Evolutionary conservation across 2,888 invertebrate genomes (phyloP).

Genomic region (Acanthosepion lycidas): DNA sequence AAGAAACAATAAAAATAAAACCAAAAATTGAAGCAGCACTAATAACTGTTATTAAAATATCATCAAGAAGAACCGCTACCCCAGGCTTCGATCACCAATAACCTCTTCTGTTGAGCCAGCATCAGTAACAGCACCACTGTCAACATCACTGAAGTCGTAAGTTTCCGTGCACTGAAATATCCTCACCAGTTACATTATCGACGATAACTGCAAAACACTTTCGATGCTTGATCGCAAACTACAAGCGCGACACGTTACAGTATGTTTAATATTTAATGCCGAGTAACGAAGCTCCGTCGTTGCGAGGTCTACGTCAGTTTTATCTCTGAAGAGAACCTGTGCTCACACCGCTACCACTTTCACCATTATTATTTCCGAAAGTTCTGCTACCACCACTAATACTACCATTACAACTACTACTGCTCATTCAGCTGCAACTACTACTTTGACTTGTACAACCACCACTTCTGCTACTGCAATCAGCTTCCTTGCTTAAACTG

Average conservation of each 20-base stretch:
- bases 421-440: background rate
- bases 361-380: constrained; percentile 10
- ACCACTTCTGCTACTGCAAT: background rate
- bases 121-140: background rate
- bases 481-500: background rate
- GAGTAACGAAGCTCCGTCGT: background rate
- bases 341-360: background rate
- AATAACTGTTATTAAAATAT: background rate
- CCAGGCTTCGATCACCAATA: background rate
- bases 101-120: background rate
- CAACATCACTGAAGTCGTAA: background rate
- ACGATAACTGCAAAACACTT: background rate
- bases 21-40: background rate
- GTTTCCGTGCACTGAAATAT: background rate
- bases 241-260: background rate
- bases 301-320: background rate
- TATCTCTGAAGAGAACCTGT: background rate
- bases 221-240: background rate
- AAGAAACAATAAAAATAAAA: background rate
- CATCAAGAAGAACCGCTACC: background rate
- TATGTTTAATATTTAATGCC: constrained; percentile 16
- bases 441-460: background rate
- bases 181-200: background rate
- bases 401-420: background rate
- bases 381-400: background rate